phyloP scores from a whole-genome alignment of 2,888 invertebrate genomes.

The Perizoma flavofasciatum region DNA sequence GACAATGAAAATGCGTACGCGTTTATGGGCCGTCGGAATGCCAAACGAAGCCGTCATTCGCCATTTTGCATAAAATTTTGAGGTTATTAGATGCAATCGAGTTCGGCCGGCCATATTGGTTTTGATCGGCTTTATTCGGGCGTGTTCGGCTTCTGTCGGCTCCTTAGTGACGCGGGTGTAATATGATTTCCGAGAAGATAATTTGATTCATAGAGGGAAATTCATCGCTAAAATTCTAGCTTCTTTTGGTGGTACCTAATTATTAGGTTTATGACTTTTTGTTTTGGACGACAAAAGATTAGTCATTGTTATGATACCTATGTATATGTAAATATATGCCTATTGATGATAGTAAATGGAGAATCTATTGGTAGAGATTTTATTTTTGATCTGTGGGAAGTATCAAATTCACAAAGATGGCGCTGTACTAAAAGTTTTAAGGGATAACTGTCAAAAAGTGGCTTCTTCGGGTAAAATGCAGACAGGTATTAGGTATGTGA shows the following conservation, averaged over 20 bases:
- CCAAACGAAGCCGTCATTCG: slow-evolving; percentile 79
- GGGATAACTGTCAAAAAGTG: too few species aligned
- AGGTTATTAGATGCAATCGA: slow-evolving; percentile 84
- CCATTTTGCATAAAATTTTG: slow-evolving; percentile 82
- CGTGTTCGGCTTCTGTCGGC: slow-evolving; percentile 60
- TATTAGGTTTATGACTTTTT: slow-evolving; percentile 11
- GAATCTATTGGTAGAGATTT: too few species aligned
- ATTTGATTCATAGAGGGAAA: slow-evolving; percentile 57
- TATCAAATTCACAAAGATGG: too few species aligned
- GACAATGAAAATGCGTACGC: slow-evolving; percentile 82
- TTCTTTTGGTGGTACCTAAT: slow-evolving; percentile 26
- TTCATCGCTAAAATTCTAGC: slow-evolving; percentile 46
- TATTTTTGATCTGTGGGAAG: too few species aligned
- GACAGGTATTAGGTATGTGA: too few species aligned
- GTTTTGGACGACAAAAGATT: slow-evolving; percentile 15
- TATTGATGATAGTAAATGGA: too few species aligned
- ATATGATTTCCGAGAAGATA: slow-evolving; percentile 70
- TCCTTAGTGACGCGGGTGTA: slow-evolving; percentile 60
- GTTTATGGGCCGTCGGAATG: slow-evolving; percentile 81
- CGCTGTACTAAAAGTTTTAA: too few species aligned
- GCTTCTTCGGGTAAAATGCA: too few species aligned
- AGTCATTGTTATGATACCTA: slow-evolving; percentile 10
- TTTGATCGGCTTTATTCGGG: slow-evolving; percentile 70
- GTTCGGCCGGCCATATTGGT: slow-evolving; percentile 78
- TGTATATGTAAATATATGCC: neutral